Conservation (phyloP, 2,888 invertebrate genomes). For the Drepanosiphum platanoidis region DNA sequence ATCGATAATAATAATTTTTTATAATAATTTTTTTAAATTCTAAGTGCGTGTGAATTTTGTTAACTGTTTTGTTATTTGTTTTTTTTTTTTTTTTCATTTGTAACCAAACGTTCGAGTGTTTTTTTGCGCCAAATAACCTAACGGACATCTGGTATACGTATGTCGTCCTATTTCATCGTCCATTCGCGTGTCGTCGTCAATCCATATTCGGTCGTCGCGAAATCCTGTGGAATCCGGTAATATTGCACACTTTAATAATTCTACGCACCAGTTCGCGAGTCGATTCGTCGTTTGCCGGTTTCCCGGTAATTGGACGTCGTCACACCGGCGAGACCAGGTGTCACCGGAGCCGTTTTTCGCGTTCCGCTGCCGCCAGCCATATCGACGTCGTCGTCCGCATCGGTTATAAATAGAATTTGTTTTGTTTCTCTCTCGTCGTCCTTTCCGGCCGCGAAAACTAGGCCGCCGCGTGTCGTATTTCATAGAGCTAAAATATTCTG, state of each 20-base stretch:
- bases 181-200: not conserved
- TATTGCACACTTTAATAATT: not conserved
- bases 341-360: no score
- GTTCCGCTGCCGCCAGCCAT: not conserved
- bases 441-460: constrained; percentile 35
- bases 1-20: not conserved
- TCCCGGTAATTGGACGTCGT: not conserved
- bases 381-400: not conserved
- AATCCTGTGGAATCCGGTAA: not conserved
- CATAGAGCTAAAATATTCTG: not conserved
- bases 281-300: not conserved
- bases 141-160: no score
- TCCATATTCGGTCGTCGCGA: not conserved
- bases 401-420: constrained; percentile 33
- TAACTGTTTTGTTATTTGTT: not conserved
- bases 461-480: constrained; percentile 54
- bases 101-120: constrained; percentile 34
- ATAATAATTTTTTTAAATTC: no score
- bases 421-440: not conserved
- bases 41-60: not conserved
- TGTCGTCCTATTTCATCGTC: no score
- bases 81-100: not conserved
- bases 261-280: not conserved
- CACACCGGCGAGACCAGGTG: not conserved
- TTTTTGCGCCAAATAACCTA: constrained; percentile 5